Evolutionary conservation across 2,797 vertebrate species (phyloP).

Genomic region (Sebastes itinus): DNA sequence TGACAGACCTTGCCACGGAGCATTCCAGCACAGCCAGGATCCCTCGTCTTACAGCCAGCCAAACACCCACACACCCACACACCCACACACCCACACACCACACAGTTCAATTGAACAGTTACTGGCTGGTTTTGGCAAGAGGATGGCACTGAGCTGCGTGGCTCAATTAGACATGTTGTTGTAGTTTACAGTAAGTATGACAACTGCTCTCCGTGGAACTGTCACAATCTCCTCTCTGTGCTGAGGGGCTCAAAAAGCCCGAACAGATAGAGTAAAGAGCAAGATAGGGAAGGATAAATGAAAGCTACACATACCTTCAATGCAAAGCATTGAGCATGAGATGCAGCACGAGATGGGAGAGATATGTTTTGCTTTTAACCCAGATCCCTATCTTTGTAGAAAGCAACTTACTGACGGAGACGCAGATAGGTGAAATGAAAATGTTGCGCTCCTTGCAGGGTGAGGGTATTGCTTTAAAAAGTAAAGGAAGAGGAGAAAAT

Average conservation of each 20-base stretch:
- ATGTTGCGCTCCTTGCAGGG: not conserved
- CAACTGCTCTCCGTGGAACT: slow-evolving; percentile 44
- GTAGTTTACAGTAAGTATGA: slow-evolving; percentile 65
- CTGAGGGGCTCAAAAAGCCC: not conserved
- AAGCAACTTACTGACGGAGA: not conserved
- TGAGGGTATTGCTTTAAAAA: not conserved
- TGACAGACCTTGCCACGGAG: slow-evolving; percentile 52
- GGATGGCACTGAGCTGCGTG: slow-evolving; percentile 41
- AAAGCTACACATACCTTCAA: not conserved
- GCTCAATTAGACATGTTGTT: slow-evolving; percentile 72
- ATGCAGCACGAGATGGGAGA: not conserved
- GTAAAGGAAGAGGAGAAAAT: no score
- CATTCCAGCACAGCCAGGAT: slow-evolving; percentile 53
- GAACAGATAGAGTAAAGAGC: slow-evolving; percentile 7
- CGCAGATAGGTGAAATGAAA: not conserved
- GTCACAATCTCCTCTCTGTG: slow-evolving; percentile 3
- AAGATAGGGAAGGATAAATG: not conserved
- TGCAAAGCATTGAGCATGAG: not conserved
- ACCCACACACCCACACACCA: not conserved
- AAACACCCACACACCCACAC: slow-evolving; percentile 14
- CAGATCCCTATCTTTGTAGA: not conserved
- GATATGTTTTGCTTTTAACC: not conserved
- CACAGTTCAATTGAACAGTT: slow-evolving; percentile 42
- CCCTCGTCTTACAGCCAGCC: slow-evolving; percentile 28
- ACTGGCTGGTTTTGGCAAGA: slow-evolving; percentile 54